Evolutionary conservation across 2,113 vertebrate species (phyloP), one percentile per base, ranked within the genome.

Genomic region (Papio anubis): DNA sequence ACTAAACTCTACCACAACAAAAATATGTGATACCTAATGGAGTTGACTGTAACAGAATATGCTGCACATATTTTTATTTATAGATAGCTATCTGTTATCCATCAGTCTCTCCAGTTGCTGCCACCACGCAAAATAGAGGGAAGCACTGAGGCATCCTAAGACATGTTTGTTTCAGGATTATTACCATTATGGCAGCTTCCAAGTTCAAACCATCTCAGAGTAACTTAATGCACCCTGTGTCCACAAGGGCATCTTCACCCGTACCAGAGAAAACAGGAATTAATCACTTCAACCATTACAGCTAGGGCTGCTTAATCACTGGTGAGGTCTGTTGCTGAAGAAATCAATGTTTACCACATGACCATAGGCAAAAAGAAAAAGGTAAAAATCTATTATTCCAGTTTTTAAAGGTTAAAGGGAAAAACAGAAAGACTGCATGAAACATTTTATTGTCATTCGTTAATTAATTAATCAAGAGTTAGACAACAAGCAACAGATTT

Each of bases 401-500:
- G 17, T 52, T 89, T 84, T 48, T 75, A 66, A 91, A 96, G 52
- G 52, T 55, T 93, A 87, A 93, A 82, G 43, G 21, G 61, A 64
- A 97, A 88, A 93, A 78, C 76, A 96, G 75, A 92, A 97, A 90
- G 81, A 66, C 3, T 89, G 23, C 59, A 80, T 82, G 57, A 88
- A 95, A 97, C 45, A 88, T 96, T 96, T 95, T 93, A 90, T 95
- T 97, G 87, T 83, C 40, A 68, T 75, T 96, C 75, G 96, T 97
- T 97, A 90, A 94, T 93, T 97, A 95, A 97, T 97, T 97, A 93
- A 90, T 96, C 92, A 96, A 96, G 80, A 96, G 72, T 94, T 88
- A 96, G 76, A 96, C 93, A 97, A 96, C 89, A 98, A 92, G 80
- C 96, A 96, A 97, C 96, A 97, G 97, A 97, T 97, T 96, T 97